Conservation (phyloP, 2,888 invertebrate species). For the Lasioglossum leucozonium region DNA sequence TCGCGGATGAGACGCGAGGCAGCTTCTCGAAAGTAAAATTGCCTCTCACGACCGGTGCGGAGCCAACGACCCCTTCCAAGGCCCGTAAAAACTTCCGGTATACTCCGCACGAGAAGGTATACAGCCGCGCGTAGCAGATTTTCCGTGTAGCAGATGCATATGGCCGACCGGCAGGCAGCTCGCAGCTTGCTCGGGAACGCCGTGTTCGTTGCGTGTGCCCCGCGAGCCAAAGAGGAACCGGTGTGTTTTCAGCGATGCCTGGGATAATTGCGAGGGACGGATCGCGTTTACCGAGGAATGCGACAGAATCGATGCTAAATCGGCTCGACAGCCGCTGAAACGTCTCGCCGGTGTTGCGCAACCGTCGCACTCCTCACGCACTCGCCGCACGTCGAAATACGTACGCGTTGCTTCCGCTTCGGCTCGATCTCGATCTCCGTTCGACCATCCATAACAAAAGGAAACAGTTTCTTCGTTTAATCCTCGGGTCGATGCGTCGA, state of each 20-base stretch:
- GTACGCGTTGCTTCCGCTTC: neutral
- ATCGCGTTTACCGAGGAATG: slow-evolving; percentile 67
- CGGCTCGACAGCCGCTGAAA: slow-evolving; percentile 24
- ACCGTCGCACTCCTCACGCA: neutral
- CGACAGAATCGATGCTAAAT: slow-evolving; percentile 65
- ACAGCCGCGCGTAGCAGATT: slow-evolving; percentile 64
- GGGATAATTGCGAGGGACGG: slow-evolving; percentile 69
- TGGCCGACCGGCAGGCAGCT: slow-evolving; percentile 13
- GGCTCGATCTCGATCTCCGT: too few relatives aligned
- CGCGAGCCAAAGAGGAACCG: slow-evolving; percentile 63
- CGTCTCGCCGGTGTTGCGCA: slow-evolving; percentile 15
- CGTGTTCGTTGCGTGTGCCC: slow-evolving; percentile 63
- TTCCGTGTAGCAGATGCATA: slow-evolving; percentile 66
- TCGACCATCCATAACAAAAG: too few relatives aligned
- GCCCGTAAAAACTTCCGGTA: slow-evolving; percentile 69
- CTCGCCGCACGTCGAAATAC: neutral
- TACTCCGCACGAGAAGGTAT: slow-evolving; percentile 57
- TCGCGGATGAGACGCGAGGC: neutral
- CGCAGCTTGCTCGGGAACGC: slow-evolving; percentile 36
- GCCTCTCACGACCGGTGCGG: slow-evolving; percentile 40
- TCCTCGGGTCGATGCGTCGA: too few relatives aligned
- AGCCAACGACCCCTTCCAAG: slow-evolving; percentile 66
- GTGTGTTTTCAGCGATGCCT: slow-evolving; percentile 62
- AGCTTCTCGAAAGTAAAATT: slow-evolving; percentile 32
- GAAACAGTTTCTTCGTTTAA: too few relatives aligned